A percentile compares a stretch with the other conserved stretches of the same genome.
These are phyloP conservation scores for Yponomeuta evonymella DNA, from an alignment of 2,888 invertebrate genomes.

Conservation along the genomic window DNA sequence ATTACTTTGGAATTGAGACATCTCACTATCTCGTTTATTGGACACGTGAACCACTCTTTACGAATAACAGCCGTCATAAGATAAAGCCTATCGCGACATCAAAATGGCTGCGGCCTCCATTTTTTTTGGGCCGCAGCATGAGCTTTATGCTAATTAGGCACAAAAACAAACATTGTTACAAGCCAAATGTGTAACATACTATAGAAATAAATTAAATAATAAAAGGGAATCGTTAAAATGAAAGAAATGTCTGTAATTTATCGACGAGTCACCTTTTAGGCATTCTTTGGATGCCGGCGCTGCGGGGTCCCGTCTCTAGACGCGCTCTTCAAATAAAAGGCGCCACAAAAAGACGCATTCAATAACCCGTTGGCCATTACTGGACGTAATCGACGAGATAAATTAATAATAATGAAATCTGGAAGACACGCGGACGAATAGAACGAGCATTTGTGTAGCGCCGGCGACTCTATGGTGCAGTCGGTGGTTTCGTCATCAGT, in stretches of 20 bases:
- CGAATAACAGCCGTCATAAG: slow-evolving; percentile 53
- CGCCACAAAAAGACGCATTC: slow-evolving; percentile 75
- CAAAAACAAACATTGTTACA: slow-evolving; percentile 75
- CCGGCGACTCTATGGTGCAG: slow-evolving; percentile 17
- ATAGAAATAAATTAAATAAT: slow-evolving; percentile 76
- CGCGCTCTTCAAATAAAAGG: slow-evolving; percentile 71
- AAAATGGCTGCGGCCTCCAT: slow-evolving; percentile 52
- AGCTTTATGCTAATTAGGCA: slow-evolving; percentile 69
- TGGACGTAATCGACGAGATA: slow-evolving; percentile 71
- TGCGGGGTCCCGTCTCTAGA: slow-evolving; percentile 69
- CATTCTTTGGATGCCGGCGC: slow-evolving; percentile 72
- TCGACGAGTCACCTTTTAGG: slow-evolving; percentile 74
- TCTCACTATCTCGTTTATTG: slow-evolving; percentile 67
- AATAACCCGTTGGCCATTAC: slow-evolving; percentile 72
- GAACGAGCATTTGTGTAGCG: slow-evolving; percentile 24
- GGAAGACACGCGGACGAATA: slow-evolving; percentile 25
- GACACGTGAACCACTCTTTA: slow-evolving; percentile 51
- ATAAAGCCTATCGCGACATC: slow-evolving; percentile 61
- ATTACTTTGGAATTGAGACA: slow-evolving; percentile 69
- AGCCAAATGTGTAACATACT: slow-evolving; percentile 74
- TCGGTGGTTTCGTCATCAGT: neutral
- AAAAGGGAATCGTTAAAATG: slow-evolving; percentile 74
- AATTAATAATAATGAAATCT: slow-evolving; percentile 70
- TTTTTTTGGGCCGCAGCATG: slow-evolving; percentile 57
- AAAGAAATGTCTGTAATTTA: slow-evolving; percentile 75